phyloP scores from a whole-genome alignment of 2,888 invertebrate species.

The Mylabris sibirica region DNA sequence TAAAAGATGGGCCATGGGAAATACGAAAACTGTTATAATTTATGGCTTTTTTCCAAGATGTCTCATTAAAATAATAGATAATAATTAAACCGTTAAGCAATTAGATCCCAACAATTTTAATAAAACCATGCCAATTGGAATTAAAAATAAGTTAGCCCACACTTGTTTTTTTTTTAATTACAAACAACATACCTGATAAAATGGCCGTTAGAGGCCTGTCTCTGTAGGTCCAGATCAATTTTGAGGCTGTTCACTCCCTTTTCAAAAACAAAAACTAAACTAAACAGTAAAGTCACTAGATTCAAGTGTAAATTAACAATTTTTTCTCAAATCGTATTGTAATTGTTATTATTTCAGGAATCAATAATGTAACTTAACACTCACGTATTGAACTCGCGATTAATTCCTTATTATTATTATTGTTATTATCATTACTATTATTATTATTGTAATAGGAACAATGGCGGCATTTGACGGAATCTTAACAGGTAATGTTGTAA shows the following conservation, averaged over 20 bases:
- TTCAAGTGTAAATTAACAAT: neutral
- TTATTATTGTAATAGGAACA: slow-evolving; percentile 29
- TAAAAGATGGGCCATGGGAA: no score
- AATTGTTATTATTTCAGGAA: neutral
- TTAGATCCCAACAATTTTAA: neutral
- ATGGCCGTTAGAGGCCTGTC: slow-evolving; percentile 78
- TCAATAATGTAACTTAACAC: neutral
- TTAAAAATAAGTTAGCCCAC: neutral
- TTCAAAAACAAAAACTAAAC: neutral
- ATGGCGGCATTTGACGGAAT: slow-evolving; percentile 17
- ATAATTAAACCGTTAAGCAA: neutral
- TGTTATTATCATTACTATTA: slow-evolving; percentile 20
- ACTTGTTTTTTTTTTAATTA: neutral
- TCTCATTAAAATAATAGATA: neutral
- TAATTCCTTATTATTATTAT: neutral
- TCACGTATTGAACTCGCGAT: slow-evolving; percentile 2
- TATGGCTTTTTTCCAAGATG: no score
- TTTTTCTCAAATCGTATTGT: neutral
- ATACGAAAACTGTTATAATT: no score
- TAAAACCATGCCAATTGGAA: neutral
- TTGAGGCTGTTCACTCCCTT: slow-evolving; percentile 64
- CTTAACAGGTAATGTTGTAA: slow-evolving; percentile 22
- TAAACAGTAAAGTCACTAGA: neutral
- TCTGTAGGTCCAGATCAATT: slow-evolving; percentile 79
- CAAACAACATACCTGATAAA: slow-evolving; percentile 70